Base-by-base conservation (phyloP, 2,888 invertebrate species). In the Lasioglossum oenotherae region DNA sequence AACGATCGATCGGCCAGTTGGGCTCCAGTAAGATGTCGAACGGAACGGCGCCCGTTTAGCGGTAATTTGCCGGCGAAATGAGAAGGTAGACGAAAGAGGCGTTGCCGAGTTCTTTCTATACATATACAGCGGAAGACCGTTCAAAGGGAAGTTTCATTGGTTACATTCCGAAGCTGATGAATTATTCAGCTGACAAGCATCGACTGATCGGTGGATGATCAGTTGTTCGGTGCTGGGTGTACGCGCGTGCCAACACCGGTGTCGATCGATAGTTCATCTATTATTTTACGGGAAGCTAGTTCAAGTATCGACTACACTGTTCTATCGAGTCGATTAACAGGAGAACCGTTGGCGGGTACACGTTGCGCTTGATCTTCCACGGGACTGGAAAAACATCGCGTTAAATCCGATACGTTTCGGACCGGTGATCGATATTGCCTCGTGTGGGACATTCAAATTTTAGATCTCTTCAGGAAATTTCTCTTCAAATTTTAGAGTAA, bases 191-290 rank as follows among this genome's bases (percentile, higher is more conserved):
- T n/a, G 57, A 75, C 53, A 60, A 35, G 75, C 38, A 60, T 38
- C 53, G 57, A 60, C 57, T 75, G 35, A 60, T 60, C n/a, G 46
- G 41, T 38, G 27, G 53, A 74, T 49, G 74, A 74, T 74, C 74
- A 49, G 75, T 41, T 60, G 75, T 60, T 75, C 57, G 74, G 49
- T 35, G 49, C 53, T 12, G 60, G 57, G 23, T 35, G 67, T 23
- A 35, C 35, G 67, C 69, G 10, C 69, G 69, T 69, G 38, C 69
- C 69, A 69, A 38, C 38, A 69, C 12, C 69, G 69, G 10, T 5
- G 41, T 38, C 69, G 69, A 69, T 69, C 69, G 38, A 69, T 69
- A 38, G 38, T 67, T 67, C 67, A 69, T 69, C 69, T 69, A 38
- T 38, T 69, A 69, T 69, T 69, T 69, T n/a, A n/a, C 23, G 12